Base-by-base conservation (phyloP, 2,113 vertebrate genomes). In the Antennarius striatus region DNA sequence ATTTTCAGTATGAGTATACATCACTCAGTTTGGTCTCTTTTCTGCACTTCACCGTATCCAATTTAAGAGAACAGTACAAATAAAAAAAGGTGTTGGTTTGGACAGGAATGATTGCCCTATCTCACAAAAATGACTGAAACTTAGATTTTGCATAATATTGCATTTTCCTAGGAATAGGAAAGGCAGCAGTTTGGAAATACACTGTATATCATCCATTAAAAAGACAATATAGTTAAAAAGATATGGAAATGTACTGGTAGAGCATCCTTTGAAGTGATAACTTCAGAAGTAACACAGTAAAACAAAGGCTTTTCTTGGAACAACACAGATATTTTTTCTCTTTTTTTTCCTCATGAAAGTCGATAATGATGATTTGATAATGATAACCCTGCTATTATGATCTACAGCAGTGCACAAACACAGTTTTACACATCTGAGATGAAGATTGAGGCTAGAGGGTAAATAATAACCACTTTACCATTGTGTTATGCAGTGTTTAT, bases 321-420 rank as follows among this genome's bases (percentile, higher is more conserved):
- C 45, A 48, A 68, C 43, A 48, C 48, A n/a, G 69, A 65, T 69
- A 12, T 65, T 51, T 57, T 49, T 54, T 22, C 3, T 61, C 49
- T 56, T n/a, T 57, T 9, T 77, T 59, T 64, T 60, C 47, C 83
- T 68, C 11, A 57, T 16, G 70, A 80, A 53, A 77, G 72, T 69
- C 77, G 74, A 80, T 89, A 84, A 88, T 89, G 79, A 91, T 86
- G 70, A 81, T 85, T 77, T 80, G 82, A 84, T 87, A 84, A 89
- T 77, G 82, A 88, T 85, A 86, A 81, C 85, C 71, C 71, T 56
- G 56, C 80, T 70, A 68, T 83, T 81, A 69, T 79, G 75, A 82
- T 80, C 69, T 82, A 85, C 81, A 80, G 71, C 57, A 45, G 66
- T 53, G 68, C 71, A 71, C 69, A 75, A 71, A 85, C 60, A 75